Base-by-base conservation (phyloP, 2,888 invertebrate species). In the Caenorhabditis sp. region DNA sequence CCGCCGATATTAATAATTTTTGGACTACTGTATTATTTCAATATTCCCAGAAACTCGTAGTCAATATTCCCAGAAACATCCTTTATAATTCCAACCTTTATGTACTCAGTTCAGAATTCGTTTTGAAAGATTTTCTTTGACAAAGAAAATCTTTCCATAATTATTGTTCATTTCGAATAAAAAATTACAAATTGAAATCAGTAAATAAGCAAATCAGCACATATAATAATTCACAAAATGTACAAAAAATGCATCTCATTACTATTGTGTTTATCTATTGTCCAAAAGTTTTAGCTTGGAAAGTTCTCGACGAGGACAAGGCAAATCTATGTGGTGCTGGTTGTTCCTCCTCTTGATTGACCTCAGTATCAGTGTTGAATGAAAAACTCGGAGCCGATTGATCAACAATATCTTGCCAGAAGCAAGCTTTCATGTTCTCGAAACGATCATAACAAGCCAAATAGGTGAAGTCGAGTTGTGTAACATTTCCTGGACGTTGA, bases 341-440 rank as follows among this genome's bases (percentile, higher is more conserved):
- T 58, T 58, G 58, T 43, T 64, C 58, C 43, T 68, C 67, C 12
- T 68, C 66, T 10, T 61, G 53, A 60, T 51, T 8, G 10, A 37
- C 37, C n/a, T 74, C 74, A 0, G 43, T n/a, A 36, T 75, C 75
- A 19, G 62, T 67, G 54, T 75, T 75, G 54, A 72, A 78, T 10
- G 71, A 76, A 60, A 68, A 73, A 1, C 55, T 57, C 36, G 76
- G 72, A 58, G 72, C 49, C 0, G 76, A 60, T 24, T 64, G 58
- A 23, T 77, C 58, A 51, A 68, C 66, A 27, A 72, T 51, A n/a
- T 79, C 79, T 60, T 79, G 78, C 82, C 82, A 82, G 78, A 82
- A 82, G 61, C 82, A 82, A 14, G 78, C 66, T 76, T 82, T 82
- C 82, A 82, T 82, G 76, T 79, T 79, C 69, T 82, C 82, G 66